Evolutionary conservation across 2,888 invertebrate species (phyloP), one percentile per base, ranked within the genome.

Genomic region (Cephus pulcher): DNA sequence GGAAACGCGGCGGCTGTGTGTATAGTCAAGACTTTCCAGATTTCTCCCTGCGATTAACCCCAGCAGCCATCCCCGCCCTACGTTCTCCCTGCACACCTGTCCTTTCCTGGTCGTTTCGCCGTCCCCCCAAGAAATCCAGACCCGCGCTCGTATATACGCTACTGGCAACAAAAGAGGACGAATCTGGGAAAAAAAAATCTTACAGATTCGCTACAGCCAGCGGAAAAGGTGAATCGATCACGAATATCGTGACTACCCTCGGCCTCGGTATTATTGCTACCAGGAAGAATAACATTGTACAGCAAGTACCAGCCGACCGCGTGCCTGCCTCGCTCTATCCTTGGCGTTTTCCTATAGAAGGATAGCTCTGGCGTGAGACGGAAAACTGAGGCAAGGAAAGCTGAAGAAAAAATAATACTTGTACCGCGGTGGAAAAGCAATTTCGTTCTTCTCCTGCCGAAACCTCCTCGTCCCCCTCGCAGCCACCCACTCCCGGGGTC

Each of bases 351-450:
- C 80, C 76, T 81, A 85, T 85, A 84, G 86, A 86, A 85, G 83
- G 83, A 82, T 78, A 56, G 56, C 56, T 56, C 56, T 2, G 56
- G 2, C 23, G 56, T 9, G 23, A 23, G 56, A 56, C 56, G 23
- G 56, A 56, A 23, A 56, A 23, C 23, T 9, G 56, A 56, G 4
- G 40, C 12, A 15, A 40, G 40, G 15, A 34, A 34, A 56, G 84
- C 79, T 76, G 82, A 80, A 82, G 84, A 83, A 86, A 87, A 88
- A 88, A 88, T 85, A 87, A 88, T 85, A 85, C 84, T 81, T 82
- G 82, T 78, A 80, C 79, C 77, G 81, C 82, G 82, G 80, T 80
- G 83, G 82, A 86, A 85, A 87, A 86, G 85, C 86, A 88, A 88
- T 88, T 88, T 84, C 83, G 75, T 69, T 74, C 35, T 80, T 79